Evolutionary conservation across 2,797 vertebrate species (phyloP), one percentile per base, ranked within the genome.

Genomic region (Pristis pectinata): DNA sequence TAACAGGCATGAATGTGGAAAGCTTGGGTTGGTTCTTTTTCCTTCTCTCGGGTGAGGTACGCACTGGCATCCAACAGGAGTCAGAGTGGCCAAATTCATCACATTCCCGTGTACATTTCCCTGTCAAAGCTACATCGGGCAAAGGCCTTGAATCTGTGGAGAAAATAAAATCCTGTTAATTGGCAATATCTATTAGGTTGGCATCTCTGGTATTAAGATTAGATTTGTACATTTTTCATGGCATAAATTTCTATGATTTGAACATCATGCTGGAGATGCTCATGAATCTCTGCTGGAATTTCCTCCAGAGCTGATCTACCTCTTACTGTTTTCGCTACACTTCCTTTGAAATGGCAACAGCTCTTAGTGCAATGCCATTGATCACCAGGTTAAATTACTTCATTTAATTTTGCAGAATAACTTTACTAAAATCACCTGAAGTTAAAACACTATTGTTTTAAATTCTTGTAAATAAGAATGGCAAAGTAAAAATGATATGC

Each of bases 61-160:
- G 98, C 96, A 99, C 99, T 22, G 99, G 99, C 99, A 99, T 99
- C 99, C 99, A 99, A 97, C 99, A 99, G 97, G 99, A 98, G 96
- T 99, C 99, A 27, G 99, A 99, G 97, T 99, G 99, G 97, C 99
- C 99, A 0, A 99, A 99, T 96, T 99, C 99, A 95, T 99, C 98
- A 95, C 99, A 99, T 97, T 99, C 99, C 95, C 98, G 97, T 94
- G 99, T 99, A 96, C 99, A 99, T 96, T 99, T 99, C 96, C 99
- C 99, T 95, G 99, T 99, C 97, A 99, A 98, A 96, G 99, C 98
- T 98, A 99, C 99, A 98, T 99, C 99, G 97, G 99, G 99, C 97
- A 99, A 98, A 96, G 99, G 98, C 96, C 99, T 98, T 97, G 99
- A 98, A 98, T 99, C 99, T 99, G 97, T n/a, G 70, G 70, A 94